Evolutionary conservation across 1,140 invertebrate species (phyloP), one percentile per base, ranked within the genome.

Genomic region (Nasonia vitripennis): DNA sequence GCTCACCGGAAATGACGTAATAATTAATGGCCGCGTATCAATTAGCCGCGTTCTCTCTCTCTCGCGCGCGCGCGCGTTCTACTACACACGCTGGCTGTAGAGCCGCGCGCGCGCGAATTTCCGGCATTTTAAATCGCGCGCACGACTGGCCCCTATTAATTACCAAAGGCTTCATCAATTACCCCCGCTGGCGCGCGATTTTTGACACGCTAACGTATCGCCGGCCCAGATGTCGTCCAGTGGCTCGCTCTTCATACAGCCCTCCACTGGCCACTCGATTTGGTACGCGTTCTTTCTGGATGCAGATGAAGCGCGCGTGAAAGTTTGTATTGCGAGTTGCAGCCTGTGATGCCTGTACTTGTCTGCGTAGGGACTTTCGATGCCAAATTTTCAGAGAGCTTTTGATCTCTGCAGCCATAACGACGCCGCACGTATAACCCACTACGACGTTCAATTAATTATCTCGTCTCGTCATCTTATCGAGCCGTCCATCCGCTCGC

Each of bases 21-120:
- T 93, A 93, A 93, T 93, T 93, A 93, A 93, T 93, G 90, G 91
- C 87, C 88, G 89, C 89, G 91, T 92, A 93, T 93, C 92, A 93
- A 93, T 93, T 93, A 92, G 91, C 81, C 67, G 17, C 27, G 17
- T 14, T 74, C 37, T 62, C 23, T n/a, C n/a, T n/a, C n/a, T n/a
- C n/a, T n/a, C n/a, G n/a, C n/a, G n/a, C 20, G 75, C 62, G 27
- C 4, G 83, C 55, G 84, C 31, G 88, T 92, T 92, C 91, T 92
- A 92, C 34, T 37, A 0, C 34, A 37, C 34, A 5, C 34, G 91
- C 92, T 93, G 9, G 41, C 41, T 45, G 9, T 45, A 45, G 41
- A 45, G 20, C 20, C 90, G 90, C 71, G 86, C 14, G 86, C 68
- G 23, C 20, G 86, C 62, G 82, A 88, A 70, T 74, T 79, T 51